phyloP scores from a whole-genome alignment of 1,140 invertebrate genomes.

The Aphelenchoides fujianensis region DNA sequence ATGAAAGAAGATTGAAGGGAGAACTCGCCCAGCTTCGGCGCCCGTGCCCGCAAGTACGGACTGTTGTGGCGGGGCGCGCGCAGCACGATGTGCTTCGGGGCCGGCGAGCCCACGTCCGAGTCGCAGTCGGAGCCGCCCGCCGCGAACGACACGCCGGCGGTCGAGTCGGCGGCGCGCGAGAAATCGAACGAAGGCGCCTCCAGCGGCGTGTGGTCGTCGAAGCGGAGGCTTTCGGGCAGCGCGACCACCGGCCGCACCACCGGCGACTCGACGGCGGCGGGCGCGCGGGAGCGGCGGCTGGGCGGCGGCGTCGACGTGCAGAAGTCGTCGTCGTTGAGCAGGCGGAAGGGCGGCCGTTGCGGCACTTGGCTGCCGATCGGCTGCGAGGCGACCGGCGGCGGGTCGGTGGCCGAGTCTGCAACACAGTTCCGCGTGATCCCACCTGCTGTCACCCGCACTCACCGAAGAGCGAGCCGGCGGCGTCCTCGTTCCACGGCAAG shows the following conservation, averaged over 20 bases:
- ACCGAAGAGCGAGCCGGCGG: too few relatives aligned
- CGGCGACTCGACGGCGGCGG: background rate
- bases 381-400: too few relatives aligned
- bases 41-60: background rate
- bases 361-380: background rate
- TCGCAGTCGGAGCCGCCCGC: background rate
- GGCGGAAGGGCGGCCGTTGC: background rate
- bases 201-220: background rate
- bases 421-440: too few relatives aligned
- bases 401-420: too few relatives aligned
- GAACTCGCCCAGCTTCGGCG: background rate
- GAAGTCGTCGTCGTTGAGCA: background rate
- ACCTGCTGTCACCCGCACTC: too few relatives aligned
- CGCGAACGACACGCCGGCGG: background rate
- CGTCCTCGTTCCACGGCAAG: too few relatives aligned
- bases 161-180: background rate
- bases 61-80: background rate
- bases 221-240: background rate
- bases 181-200: too few relatives aligned
- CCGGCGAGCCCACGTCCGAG: background rate
- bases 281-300: background rate
- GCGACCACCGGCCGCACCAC: background rate
- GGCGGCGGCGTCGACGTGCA: background rate
- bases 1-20: background rate
- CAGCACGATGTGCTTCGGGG: background rate